Base-by-base conservation (phyloP, 2,113 vertebrate genomes). In the Phocoena sinus region DNA sequence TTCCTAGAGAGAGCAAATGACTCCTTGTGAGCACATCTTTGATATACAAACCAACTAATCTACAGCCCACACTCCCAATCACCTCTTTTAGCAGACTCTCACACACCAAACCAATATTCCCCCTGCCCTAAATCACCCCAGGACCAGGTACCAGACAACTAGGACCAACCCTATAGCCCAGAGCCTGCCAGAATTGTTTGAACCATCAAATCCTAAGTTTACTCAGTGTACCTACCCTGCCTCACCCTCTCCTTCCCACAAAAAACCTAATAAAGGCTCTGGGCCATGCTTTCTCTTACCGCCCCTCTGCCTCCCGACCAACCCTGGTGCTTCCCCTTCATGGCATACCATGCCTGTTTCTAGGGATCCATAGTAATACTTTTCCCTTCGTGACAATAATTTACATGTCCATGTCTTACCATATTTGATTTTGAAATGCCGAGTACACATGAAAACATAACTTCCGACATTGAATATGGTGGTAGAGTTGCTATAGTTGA, bases 401-500 rank as follows among this genome's bases (percentile, higher is more conserved):
- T 13, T 38, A 18, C 15, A 2, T 0, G 47, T 25, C 58, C 18
- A 2, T 6, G 60, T 38, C 56, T 89, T 38, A n/a, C 21, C 26
- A 23, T 6, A 13, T 23, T 47, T 41, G 28, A 73, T 14, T 33
- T 65, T 63, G 23, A 26, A 53, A 53, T 10, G 47, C 6, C 79
- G 23, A n/a, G 38, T 3, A 6, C 8, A 1, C 21, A 0, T 23
- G 65, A 60, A 76, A 70, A 53, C 31, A 20, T 10, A 38, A n/a
- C 21, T 71, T 68, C 47, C 7, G 38, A 60, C 67, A 14, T 0
- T 1, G 36, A 17, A 31, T 13, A 5, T 14, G 28, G 28, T 12
- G 8, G n/a, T 2, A 38, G 81, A 53, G 5, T 12, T 9, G 17
- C 14, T 15, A 3, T 1, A 18, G 33, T 8, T 2, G 47, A 62